Evolutionary conservation across 2,797 vertebrate species (phyloP), one percentile per base, ranked within the genome.

Genomic region (Chloroceryle inda): DNA sequence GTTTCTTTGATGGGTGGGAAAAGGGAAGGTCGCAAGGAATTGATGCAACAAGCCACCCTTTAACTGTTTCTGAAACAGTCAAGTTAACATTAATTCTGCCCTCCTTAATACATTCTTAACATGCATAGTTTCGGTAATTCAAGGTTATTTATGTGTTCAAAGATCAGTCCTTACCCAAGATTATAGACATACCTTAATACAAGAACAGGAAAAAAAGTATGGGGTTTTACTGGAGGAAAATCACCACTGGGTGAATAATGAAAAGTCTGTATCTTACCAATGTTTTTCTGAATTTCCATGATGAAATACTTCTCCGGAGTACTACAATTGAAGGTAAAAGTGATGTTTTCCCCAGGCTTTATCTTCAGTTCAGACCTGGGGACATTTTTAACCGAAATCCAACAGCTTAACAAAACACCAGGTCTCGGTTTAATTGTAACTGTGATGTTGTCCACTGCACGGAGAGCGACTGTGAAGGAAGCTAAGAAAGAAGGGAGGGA

Each of bases 271-370:
- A 11, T 59, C 97, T 98, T 94, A 98, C 98, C 98, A 21, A 98
- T 97, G 40, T 90, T 97, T 73, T 96, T 98, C 74, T 95, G 88
- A 80, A 98, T 96, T 91, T 97, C 96, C 10, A 94, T 68, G 47
- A 96, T 13, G 58, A 97, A 98, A 89, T 97, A 85, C 27, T 94
- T 97, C 89, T 98, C 93, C 4, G 98, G 98, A 56, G 67, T 47
- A 22, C 0, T 45, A 91, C 98, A 98, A 56, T n/a, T 92, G 78
- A 98, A 98, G 29, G 4, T 10, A 63, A 98, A 97, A 58, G 44
- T 47, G 14, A 50, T 13, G 2, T 10, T 96, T 11, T 96, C 95
- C 42, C 98, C 98, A 5, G 97, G 40, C 8, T 68, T 95, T 92
- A 98, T 82, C 59, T 22, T 33, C 76, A 98, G 74, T 16, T 50